Conservation (phyloP, 1,140 invertebrate genomes). For the Pogonognathellus flavescens region DNA sequence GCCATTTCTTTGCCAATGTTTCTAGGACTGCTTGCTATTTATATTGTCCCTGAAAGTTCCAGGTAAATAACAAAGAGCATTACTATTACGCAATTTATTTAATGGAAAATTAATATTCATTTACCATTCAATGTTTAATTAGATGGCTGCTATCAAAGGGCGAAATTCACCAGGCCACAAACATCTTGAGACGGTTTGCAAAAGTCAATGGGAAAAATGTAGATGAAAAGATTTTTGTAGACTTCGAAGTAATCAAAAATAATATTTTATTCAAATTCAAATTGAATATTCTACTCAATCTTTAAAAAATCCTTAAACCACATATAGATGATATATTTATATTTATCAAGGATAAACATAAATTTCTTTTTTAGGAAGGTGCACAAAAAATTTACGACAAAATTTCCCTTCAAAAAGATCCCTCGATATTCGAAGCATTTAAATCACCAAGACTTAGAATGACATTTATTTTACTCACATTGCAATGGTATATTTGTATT, state of each 20-base stretch:
- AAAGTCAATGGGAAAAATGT: constrained; percentile 82
- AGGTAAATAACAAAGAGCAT: too few relatives aligned
- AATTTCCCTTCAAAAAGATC: constrained; percentile 77
- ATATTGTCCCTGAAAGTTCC: constrained; percentile 85
- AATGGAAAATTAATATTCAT: too few relatives aligned
- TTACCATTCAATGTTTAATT: too few relatives aligned
- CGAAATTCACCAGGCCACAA: constrained; percentile 81
- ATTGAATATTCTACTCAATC: too few relatives aligned
- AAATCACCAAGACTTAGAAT: constrained; percentile 79
- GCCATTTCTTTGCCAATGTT: constrained; percentile 81
- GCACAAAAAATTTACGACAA: constrained; percentile 69
- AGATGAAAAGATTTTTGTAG: constrained; percentile 78
- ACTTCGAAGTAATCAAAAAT: constrained; percentile 76
- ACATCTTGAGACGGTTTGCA: constrained; percentile 84
- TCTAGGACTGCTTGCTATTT: constrained; percentile 79
- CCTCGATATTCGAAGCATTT: constrained; percentile 85
- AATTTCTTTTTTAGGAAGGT: constrained; percentile 55
- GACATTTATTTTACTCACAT: constrained; percentile 82
- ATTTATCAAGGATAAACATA: too few relatives aligned
- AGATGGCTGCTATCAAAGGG: constrained; percentile 88
- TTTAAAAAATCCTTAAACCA: too few relatives aligned
- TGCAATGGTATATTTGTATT: too few relatives aligned
- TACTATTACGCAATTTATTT: background rate
- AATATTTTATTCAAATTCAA: too few relatives aligned
- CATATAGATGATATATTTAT: too few relatives aligned